phyloP scores from a whole-genome alignment of 2,797 vertebrate genomes.

The Coregonus ussuriensis region DNA sequence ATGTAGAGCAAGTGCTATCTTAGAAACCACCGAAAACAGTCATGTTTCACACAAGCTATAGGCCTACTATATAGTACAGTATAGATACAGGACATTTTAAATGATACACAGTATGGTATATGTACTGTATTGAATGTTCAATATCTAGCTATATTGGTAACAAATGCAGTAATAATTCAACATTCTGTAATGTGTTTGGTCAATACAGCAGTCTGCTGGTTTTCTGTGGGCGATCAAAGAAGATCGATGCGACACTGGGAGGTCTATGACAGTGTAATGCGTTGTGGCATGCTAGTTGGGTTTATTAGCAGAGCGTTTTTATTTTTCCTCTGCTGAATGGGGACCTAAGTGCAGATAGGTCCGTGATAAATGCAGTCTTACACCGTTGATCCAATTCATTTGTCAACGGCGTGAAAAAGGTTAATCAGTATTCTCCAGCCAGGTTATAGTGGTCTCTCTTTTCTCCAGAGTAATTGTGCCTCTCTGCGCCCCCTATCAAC shows the following conservation, averaged over 20 bases:
- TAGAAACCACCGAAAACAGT: background rate
- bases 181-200: conserved; percentile 6
- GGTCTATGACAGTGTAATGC: conserved; percentile 76
- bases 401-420: conserved; percentile 73
- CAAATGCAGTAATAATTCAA: conserved; percentile 12
- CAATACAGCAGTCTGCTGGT: conserved; percentile 12
- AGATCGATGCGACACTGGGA: conserved; percentile 73
- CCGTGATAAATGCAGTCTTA: conserved; percentile 68
- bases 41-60: background rate
- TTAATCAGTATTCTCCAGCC: conserved; percentile 75
- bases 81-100: background rate
- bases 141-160: conserved; percentile 11
- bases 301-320: conserved; percentile 73
- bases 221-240: conserved; percentile 36
- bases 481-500: conserved; percentile 61
- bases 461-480: conserved; percentile 66
- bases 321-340: conserved; percentile 60
- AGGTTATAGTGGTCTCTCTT: conserved; percentile 50
- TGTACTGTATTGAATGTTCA: conserved; percentile 4
- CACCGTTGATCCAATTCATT: conserved; percentile 72
- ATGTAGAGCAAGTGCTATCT: background rate
- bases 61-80: background rate
- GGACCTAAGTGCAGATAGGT: conserved; percentile 39
- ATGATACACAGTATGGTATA: background rate
- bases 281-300: conserved; percentile 72